Evolutionary conservation across 2,888 invertebrate species (phyloP).

Genomic region (Dolomedes plantarius): DNA sequence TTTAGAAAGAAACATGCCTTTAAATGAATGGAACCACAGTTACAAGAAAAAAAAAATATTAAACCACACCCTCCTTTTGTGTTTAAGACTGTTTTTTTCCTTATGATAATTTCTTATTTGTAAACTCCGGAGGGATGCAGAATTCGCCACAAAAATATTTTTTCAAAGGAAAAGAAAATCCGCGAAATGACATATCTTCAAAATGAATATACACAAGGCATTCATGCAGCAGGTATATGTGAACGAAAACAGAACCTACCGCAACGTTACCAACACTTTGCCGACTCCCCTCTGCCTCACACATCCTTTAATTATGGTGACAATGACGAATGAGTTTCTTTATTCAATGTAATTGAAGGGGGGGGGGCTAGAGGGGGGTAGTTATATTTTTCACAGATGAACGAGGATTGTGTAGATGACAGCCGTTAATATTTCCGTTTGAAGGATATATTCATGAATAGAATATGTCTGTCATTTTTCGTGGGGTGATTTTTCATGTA

Average conservation of each 20-base stretch:
- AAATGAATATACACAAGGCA: background rate
- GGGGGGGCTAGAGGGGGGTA: background rate
- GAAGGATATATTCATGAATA: constrained; percentile 1
- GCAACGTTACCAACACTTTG: background rate
- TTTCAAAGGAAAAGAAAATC: too few relatives aligned
- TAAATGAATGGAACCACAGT: too few relatives aligned
- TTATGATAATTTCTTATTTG: too few relatives aligned
- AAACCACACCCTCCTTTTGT: too few relatives aligned
- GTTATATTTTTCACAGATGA: constrained; percentile 8
- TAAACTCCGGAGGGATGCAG: too few relatives aligned
- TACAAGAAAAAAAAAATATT: too few relatives aligned
- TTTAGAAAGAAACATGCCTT: too few relatives aligned
- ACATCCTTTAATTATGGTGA: background rate
- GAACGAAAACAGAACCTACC: background rate
- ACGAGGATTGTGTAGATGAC: constrained; percentile 1
- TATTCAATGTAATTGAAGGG: background rate
- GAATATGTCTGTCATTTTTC: background rate
- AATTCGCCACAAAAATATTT: too few relatives aligned
- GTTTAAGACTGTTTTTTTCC: too few relatives aligned
- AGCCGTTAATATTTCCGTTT: constrained; percentile 1
- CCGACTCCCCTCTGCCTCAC: background rate
- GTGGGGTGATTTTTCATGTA: background rate
- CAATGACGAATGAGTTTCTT: constrained; percentile 8
- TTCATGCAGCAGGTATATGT: background rate
- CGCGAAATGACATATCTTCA: background rate